These are phyloP conservation scores for Agonum fuliginosum DNA, from an alignment of 2,888 invertebrate genomes.

Conservation along the genomic window DNA sequence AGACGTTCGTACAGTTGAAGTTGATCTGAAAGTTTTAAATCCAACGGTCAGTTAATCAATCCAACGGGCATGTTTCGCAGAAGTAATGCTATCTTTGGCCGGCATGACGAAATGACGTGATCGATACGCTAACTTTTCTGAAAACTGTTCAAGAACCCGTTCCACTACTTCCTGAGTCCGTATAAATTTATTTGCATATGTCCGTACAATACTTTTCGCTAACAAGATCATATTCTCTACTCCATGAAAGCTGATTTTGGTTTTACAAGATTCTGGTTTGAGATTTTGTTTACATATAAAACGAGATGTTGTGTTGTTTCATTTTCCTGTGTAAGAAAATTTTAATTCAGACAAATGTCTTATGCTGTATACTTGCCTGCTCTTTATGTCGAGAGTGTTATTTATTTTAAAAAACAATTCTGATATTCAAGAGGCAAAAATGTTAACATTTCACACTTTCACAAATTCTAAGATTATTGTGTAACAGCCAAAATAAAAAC, in stretches of 20 bases:
- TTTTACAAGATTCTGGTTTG: constrained; percentile 36
- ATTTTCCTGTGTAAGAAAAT: neutral
- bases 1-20: constrained; percentile 35
- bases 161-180: neutral
- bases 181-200: constrained; percentile 52
- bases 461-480: too few species aligned
- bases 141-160: constrained; percentile 32
- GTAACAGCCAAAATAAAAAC: too few species aligned
- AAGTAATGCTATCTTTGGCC: constrained; percentile 30
- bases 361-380: neutral
- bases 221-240: constrained; percentile 41
- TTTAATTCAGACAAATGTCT: neutral
- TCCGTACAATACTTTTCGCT: constrained; percentile 41
- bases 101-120: constrained; percentile 35
- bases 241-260: constrained; percentile 40
- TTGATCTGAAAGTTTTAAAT: constrained; percentile 51
- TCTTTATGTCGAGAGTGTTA: neutral
- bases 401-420: too few species aligned
- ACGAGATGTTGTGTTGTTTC: constrained; percentile 18
- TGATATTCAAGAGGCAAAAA: too few species aligned
- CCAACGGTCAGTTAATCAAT: constrained; percentile 40
- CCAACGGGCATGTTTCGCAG: constrained; percentile 17
- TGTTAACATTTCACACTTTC: too few species aligned
- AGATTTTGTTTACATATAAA: constrained; percentile 42
- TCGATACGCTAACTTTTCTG: constrained; percentile 32